phyloP scores from a whole-genome alignment of 2,888 invertebrate species.

The Callinectes sapidus region DNA sequence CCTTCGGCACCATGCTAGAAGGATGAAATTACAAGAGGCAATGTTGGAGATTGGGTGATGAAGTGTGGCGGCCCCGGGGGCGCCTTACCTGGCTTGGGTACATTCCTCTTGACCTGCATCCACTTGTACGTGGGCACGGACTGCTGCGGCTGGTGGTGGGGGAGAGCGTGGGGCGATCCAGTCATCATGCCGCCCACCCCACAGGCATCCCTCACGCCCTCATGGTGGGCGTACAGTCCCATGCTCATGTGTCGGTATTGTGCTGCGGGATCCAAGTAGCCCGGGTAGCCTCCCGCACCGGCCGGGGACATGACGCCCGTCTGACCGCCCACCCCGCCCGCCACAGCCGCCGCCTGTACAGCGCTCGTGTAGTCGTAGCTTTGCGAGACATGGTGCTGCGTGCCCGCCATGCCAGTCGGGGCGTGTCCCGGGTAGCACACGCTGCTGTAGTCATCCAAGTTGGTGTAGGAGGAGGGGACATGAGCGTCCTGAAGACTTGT shows the following conservation, averaged over 20 bases:
- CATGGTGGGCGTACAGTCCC: conserved; percentile 72
- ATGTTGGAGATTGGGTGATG: conserved; percentile 1
- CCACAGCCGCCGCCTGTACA: conserved; percentile 61
- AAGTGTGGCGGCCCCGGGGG: background rate
- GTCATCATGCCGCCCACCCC: conserved; percentile 72
- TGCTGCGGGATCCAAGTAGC: conserved; percentile 72
- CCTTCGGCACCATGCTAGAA: background rate
- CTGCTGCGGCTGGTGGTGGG: conserved; percentile 72
- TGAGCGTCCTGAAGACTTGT: conserved; percentile 68
- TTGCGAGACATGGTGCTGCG: conserved; percentile 68
- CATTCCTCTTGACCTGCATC: conserved; percentile 99
- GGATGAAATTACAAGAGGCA: background rate
- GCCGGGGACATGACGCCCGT: conserved; percentile 65
- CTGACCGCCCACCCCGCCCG: conserved; percentile 62
- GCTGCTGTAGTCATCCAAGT: conserved; percentile 71
- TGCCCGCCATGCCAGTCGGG: conserved; percentile 60
- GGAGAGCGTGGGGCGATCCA: conserved; percentile 67
- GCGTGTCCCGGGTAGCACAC: conserved; percentile 67
- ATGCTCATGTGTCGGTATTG: conserved; percentile 73
- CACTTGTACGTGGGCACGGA: conserved; percentile 94
- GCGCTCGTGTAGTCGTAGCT: conserved; percentile 70
- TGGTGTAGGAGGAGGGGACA: conserved; percentile 70
- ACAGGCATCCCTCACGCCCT: conserved; percentile 72
- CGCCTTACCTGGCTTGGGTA: conserved; percentile 89
- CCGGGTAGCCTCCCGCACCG: conserved; percentile 69